Conservation (phyloP, 2,888 invertebrate genomes). For the Aspidiotus destructor region DNA sequence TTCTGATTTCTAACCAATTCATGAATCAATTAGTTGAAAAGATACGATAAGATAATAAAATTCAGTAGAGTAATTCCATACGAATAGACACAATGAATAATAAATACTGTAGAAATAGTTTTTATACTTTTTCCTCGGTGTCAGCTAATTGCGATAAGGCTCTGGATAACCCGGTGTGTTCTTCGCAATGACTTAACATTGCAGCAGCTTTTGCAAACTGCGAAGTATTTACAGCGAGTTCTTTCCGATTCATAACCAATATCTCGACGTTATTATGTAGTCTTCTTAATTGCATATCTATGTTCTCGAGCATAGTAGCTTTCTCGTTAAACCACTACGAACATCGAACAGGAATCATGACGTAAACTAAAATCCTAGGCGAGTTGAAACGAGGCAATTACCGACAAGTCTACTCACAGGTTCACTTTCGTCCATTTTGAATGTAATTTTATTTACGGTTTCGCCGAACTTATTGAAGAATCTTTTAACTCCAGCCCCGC, state of each 20-base stretch:
- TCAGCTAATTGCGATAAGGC: slow-evolving; percentile 85
- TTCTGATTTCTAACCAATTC: no score
- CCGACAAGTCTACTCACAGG: slow-evolving; percentile 53
- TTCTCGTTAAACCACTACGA: slow-evolving; percentile 97
- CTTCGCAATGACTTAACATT: slow-evolving; percentile 84
- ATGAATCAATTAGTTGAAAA: no score
- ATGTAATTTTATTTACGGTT: slow-evolving; percentile 95
- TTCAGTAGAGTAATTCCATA: slow-evolving; percentile 31
- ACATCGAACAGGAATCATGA: background rate
- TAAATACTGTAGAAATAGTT: background rate
- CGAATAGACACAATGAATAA: background rate
- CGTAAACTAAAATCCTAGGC: background rate
- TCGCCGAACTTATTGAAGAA: slow-evolving; percentile 93
- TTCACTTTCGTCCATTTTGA: slow-evolving; percentile 98
- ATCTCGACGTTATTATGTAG: slow-evolving; percentile 78
- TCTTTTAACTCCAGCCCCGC: slow-evolving; percentile 88
- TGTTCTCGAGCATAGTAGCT: slow-evolving; percentile 75
- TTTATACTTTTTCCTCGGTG: slow-evolving; percentile 60
- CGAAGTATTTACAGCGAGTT: slow-evolving; percentile 67
- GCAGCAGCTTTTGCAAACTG: slow-evolving; percentile 79
- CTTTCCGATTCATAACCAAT: slow-evolving; percentile 75
- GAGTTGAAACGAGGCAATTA: no score
- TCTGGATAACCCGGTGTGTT: slow-evolving; percentile 80
- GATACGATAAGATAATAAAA: slow-evolving; percentile 37
- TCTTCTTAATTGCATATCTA: slow-evolving; percentile 80